These are phyloP conservation scores for Tillus elongatus DNA, from an alignment of 2,888 invertebrate genomes.

Conservation along the genomic window DNA sequence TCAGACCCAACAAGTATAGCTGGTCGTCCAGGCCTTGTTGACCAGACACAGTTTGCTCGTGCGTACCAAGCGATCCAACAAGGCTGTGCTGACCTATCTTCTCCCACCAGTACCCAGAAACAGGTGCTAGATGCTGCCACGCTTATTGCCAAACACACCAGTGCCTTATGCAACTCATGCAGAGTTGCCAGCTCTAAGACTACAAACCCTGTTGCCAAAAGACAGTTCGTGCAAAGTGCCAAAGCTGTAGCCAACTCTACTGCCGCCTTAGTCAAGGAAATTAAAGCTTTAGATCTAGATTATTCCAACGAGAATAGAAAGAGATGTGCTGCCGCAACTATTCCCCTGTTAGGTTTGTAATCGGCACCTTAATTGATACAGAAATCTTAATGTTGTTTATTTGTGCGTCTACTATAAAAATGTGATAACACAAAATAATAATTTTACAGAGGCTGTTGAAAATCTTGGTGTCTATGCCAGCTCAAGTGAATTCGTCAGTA, in stretches of 20 bases:
- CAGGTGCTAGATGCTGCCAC: slow-evolving; percentile 87
- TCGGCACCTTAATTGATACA: not conserved
- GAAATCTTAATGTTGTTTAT: not conserved
- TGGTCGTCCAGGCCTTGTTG: slow-evolving; percentile 80
- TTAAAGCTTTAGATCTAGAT: slow-evolving; percentile 80
- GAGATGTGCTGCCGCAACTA: slow-evolving; percentile 68
- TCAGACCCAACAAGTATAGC: slow-evolving; percentile 85
- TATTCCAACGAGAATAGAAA: slow-evolving; percentile 69
- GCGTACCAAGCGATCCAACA: slow-evolving; percentile 84
- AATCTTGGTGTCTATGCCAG: slow-evolving; percentile 87
- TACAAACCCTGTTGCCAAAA: slow-evolving; percentile 81
- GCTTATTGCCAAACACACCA: slow-evolving; percentile 91
- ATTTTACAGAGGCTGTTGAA: slow-evolving; percentile 67
- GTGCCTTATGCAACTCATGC: slow-evolving; percentile 90
- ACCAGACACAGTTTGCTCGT: slow-evolving; percentile 78
- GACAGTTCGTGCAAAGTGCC: slow-evolving; percentile 95
- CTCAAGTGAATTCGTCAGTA: slow-evolving; percentile 85
- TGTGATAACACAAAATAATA: not conserved
- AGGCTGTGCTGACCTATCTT: slow-evolving; percentile 72
- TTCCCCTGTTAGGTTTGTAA: slow-evolving; percentile 52
- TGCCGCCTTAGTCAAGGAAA: slow-evolving; percentile 86
- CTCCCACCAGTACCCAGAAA: slow-evolving; percentile 64
- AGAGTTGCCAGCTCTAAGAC: slow-evolving; percentile 87
- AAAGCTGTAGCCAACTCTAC: slow-evolving; percentile 97
- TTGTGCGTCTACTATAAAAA: not conserved